phyloP scores from a whole-genome alignment of 2,113 vertebrate genomes.

The Natator depressus region DNA sequence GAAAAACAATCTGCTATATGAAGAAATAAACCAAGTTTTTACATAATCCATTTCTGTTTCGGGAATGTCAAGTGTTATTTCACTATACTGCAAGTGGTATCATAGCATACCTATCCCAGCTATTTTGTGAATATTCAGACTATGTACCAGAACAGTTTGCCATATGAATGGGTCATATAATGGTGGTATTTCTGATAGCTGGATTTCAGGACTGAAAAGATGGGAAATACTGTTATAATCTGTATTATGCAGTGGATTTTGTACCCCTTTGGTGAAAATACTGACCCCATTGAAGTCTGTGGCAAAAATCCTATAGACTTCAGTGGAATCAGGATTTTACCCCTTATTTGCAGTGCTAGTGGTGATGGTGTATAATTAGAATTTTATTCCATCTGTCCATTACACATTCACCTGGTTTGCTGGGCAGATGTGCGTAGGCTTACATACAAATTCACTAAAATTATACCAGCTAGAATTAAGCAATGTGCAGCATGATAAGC shows the following conservation, averaged over 20 bases:
- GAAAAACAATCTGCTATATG: too few species aligned
- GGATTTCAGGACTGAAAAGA: neutral
- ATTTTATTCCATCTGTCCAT: neutral
- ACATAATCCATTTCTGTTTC: too few species aligned
- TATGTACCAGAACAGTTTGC: too few species aligned
- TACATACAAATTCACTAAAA: neutral
- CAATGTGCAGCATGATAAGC: neutral
- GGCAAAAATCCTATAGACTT: neutral
- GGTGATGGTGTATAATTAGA: neutral
- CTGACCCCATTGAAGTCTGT: neutral
- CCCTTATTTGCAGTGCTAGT: neutral
- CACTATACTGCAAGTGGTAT: too few species aligned
- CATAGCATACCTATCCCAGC: too few species aligned
- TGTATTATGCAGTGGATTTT: neutral
- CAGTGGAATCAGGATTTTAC: neutral
- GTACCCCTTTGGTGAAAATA: neutral
- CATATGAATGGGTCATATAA: too few species aligned
- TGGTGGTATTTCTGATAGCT: too few species aligned
- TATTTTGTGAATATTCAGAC: too few species aligned
- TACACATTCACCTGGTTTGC: neutral
- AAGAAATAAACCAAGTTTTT: too few species aligned
- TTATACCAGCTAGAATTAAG: neutral
- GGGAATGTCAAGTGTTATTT: too few species aligned
- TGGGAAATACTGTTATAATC: neutral
- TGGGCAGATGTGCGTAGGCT: neutral